Evolutionary conservation across 2,797 vertebrate species (phyloP).

Genomic region (Sebastes steindachneri): DNA sequence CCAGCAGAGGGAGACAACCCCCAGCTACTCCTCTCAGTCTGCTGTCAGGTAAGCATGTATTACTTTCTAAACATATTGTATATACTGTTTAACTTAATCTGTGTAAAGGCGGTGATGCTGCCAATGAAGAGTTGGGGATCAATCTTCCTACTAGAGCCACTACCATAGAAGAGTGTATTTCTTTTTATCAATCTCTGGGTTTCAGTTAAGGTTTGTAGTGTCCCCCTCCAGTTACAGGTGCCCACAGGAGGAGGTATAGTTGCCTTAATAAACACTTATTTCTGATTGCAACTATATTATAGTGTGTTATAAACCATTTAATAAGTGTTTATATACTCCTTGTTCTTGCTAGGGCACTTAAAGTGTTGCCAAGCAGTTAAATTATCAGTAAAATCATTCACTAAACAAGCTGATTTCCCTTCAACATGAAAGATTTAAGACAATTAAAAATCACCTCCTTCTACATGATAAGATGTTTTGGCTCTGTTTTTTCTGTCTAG

Average conservation of each 20-base stretch:
- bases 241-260: background rate
- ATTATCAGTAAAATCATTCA: background rate
- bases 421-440: background rate
- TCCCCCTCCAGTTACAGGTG: background rate
- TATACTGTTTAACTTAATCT: background rate
- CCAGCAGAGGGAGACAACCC: conserved; percentile 43
- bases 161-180: background rate
- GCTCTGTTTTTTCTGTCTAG: background rate
- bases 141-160: too few species aligned
- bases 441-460: background rate
- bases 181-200: background rate
- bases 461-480: background rate
- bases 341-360: background rate
- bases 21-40: background rate
- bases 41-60: background rate
- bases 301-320: background rate
- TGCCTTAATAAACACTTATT: background rate
- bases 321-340: background rate
- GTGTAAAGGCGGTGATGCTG: background rate
- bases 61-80: rapidly evolving
- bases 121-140: too few species aligned
- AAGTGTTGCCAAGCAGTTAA: background rate
- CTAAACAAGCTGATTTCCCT: background rate
- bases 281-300: background rate
- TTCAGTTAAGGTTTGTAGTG: background rate